Base-by-base conservation (phyloP, 2,797 vertebrate genomes). In the Hydrolagus colliei region DNA sequence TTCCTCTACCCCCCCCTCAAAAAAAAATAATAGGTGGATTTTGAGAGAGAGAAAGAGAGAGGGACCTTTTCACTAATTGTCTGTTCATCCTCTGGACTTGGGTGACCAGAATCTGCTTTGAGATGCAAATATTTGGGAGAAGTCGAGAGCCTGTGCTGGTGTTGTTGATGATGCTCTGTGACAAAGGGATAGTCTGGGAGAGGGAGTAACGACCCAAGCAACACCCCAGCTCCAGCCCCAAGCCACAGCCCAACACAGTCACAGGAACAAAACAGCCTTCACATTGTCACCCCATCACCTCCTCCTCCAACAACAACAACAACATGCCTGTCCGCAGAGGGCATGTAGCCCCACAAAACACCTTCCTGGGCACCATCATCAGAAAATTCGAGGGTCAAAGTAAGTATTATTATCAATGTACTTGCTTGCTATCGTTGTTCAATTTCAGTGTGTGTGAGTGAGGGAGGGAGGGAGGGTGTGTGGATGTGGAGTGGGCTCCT, bases 381-480 rank as follows among this genome's bases (percentile, higher is more conserved):
- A 94, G 97, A 90, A 99, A 99, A 98, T 99, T 99, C 92, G 98
- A 99, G 94, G 97, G 96, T 90, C 96, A 99, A 93, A 99, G 97
- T 99, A 92, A 99, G 97, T 98, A 94, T 80, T 32, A 87, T 27
- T 13, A 67, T 80, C 6, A 52, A 68, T 14, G 68, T 18, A 84
- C 79, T 71, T 68, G 3, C 79, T 27, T 68, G 63, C 65, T 35
- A 68, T 18, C 1, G 18, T 84, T 20, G 16, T 9, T 63, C 61
- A 68, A 67, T 82, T 63, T 52, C 27, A 27, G 67, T 80, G 22
- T 80, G 62, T 14, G 13, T 27, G 9, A 52, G 41, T 3, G 41
- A 52, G 41, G 41, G 41, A 52, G 41, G 41, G 41, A 52, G 41
- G 41, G 41, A 52, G 41, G 41, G 41, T 3, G 41, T 52, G 41